phyloP scores from a whole-genome alignment of 2,888 invertebrate genomes.

The Drosophila nigritarsus region DNA sequence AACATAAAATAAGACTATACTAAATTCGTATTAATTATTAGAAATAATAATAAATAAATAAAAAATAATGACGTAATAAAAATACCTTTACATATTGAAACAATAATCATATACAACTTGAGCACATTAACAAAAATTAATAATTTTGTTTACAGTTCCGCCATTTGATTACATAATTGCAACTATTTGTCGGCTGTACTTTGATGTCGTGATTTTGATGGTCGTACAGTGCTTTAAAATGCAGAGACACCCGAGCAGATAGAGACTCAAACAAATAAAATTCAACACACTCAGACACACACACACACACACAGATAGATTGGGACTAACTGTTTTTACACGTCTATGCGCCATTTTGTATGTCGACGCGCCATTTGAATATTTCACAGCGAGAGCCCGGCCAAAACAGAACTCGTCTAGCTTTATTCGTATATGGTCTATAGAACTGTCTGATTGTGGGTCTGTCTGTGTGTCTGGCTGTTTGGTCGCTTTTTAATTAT shows the following conservation, averaged over 20 bases:
- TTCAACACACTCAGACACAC: conserved; percentile 46
- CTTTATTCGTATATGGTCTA: conserved; percentile 35
- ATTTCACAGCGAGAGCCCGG: conserved; percentile 59
- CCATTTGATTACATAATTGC: conserved; percentile 31
- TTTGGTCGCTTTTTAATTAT: conserved; percentile 78
- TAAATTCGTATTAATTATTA: neutral
- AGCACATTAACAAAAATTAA: neutral
- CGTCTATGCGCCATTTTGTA: conserved; percentile 74
- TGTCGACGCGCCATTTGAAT: conserved; percentile 75
- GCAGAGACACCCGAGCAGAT: conserved; percentile 47
- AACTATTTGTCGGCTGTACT: conserved; percentile 63
- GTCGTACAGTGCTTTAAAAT: conserved; percentile 59
- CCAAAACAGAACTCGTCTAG: conserved; percentile 61
- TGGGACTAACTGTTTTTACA: conserved; percentile 67
- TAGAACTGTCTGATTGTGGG: conserved; percentile 30
- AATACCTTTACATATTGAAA: neutral
- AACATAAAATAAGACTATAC: neutral
- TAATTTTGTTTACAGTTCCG: neutral
- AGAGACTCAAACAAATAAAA: conserved; percentile 59
- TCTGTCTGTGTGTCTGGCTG: conserved; percentile 39
- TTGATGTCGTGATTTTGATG: conserved; percentile 30
- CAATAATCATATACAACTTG: neutral
- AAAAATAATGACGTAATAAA: neutral
- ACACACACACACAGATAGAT: conserved; percentile 16
- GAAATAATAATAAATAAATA: too few relatives aligned